phyloP scores from a whole-genome alignment of 2,888 invertebrate species.

The Meghimatium bilineatum region DNA sequence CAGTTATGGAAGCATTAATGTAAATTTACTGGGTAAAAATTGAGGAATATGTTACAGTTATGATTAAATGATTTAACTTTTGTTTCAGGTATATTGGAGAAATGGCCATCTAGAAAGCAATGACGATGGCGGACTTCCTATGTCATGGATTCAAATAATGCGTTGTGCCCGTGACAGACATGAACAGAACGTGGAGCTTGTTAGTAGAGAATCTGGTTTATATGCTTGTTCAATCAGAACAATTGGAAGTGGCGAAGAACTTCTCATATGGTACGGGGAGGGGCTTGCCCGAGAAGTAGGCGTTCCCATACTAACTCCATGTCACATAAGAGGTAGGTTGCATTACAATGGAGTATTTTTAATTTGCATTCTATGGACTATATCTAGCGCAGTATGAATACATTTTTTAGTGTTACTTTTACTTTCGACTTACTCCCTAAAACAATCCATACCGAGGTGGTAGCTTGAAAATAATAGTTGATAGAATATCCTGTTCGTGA shows the following conservation, averaged over 20 bases:
- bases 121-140: conserved; percentile 18
- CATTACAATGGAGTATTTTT: too few species aligned
- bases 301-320: conserved; percentile 87
- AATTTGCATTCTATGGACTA: too few species aligned
- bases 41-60: too few species aligned
- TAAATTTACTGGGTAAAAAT: too few species aligned
- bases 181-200: conserved; percentile 80
- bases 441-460: too few species aligned
- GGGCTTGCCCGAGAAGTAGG: conserved; percentile 84
- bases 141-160: conserved; percentile 70
- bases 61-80: not conserved
- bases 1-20: too few species aligned
- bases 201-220: conserved; percentile 58
- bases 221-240: conserved; percentile 58
- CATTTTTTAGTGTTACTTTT: too few species aligned
- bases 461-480: too few species aligned
- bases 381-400: too few species aligned
- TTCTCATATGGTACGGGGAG: conserved; percentile 89
- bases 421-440: too few species aligned
- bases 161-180: conserved; percentile 83
- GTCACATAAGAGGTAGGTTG: conserved; percentile 86
- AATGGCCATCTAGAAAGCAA: conserved; percentile 31
- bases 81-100: conserved; percentile 44
- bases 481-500: too few species aligned
- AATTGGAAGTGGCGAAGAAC: conserved; percentile 82